Base-by-base conservation (phyloP, 37 sponge, comb jelly and placozoan species). In the Amphimedon queenslandica region DNA sequence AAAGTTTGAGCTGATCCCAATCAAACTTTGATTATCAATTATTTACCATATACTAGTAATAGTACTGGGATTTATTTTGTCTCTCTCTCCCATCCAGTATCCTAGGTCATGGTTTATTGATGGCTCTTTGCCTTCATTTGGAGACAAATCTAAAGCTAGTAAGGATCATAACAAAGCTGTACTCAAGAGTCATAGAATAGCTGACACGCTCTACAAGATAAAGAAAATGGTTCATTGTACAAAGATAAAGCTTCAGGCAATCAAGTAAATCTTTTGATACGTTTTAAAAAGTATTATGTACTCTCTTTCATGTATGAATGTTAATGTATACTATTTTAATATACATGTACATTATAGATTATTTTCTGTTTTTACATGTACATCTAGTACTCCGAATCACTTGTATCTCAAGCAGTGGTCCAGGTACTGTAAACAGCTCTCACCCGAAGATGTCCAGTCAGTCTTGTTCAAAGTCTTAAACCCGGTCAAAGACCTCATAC, bases 391-490 rank as follows among this genome's bases (percentile, higher is more conserved):
- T 33, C 25, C 64, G 0, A 80, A 73, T 30, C 85, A 90, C 29
- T 73, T 85, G 1, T 77, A 84, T 40, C 47, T 90, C 76, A 79
- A 80, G 53, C 77, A 80, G 42, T 90, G 87, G 87, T 40, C 66
- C 53, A 84, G 76, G 35, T 72, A 84, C 27, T 77, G 77, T 37
- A 37, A 57, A 25, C 77, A 76, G 31, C 51, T 56, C 30, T 30
- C 3, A 4, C 68, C 69, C 18, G 41, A 69, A 10, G 76, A 69
- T 6, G 28, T 76, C 42, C 36, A 63, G 38, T 53, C 69, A 28
- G 69, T 80, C 35, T 43, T 75, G 28, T 60, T 80, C 30, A 55
- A 29, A 0, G 63, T 70, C 6, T 60, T 80, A 23, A 37, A 57
- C 13, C 73, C 82, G 2, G 43, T 71, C 43, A 47, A 18, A 18